Conservation (phyloP, 2,113 vertebrate species). For the Paralichthys olivaceus region DNA sequence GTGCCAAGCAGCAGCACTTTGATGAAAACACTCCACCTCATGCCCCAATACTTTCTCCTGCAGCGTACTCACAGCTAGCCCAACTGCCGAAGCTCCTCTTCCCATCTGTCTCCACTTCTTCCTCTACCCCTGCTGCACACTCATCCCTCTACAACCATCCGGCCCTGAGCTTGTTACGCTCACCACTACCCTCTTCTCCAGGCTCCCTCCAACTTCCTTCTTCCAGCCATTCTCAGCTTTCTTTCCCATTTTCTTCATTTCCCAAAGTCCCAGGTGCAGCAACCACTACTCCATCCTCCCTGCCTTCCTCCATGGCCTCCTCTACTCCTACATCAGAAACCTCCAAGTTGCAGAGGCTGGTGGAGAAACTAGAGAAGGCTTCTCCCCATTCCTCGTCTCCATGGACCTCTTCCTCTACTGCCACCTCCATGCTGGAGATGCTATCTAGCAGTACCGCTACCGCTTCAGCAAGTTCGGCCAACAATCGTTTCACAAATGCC, state of each 20-base stretch:
- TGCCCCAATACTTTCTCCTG: slow-evolving; percentile 78
- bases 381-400: slow-evolving; percentile 60
- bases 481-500: slow-evolving; percentile 73
- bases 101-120: slow-evolving; percentile 78
- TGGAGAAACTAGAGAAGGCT: slow-evolving; percentile 85
- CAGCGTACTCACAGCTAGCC: slow-evolving; percentile 82
- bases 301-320: slow-evolving; percentile 60
- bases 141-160: slow-evolving; percentile 79
- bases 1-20: slow-evolving; percentile 82
- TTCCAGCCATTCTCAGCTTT: slow-evolving; percentile 71
- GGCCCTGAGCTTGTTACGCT: slow-evolving; percentile 74
- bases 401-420: slow-evolving; percentile 77
- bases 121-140: slow-evolving; percentile 74
- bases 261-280: slow-evolving; percentile 80
- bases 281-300: slow-evolving; percentile 60
- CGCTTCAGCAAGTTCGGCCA: slow-evolving; percentile 58
- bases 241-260: slow-evolving; percentile 78
- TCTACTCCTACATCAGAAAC: slow-evolving; percentile 84
- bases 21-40: slow-evolving; percentile 86
- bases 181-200: slow-evolving; percentile 64
- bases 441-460: slow-evolving; percentile 55
- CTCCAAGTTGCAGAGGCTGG: slow-evolving; percentile 83
- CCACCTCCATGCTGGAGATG: slow-evolving; percentile 80
- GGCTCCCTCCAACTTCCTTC: slow-evolving; percentile 72
- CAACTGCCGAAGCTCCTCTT: slow-evolving; percentile 85